Conservation (phyloP, 1,140 invertebrate genomes). For the Drosophila nigromelanica region DNA sequence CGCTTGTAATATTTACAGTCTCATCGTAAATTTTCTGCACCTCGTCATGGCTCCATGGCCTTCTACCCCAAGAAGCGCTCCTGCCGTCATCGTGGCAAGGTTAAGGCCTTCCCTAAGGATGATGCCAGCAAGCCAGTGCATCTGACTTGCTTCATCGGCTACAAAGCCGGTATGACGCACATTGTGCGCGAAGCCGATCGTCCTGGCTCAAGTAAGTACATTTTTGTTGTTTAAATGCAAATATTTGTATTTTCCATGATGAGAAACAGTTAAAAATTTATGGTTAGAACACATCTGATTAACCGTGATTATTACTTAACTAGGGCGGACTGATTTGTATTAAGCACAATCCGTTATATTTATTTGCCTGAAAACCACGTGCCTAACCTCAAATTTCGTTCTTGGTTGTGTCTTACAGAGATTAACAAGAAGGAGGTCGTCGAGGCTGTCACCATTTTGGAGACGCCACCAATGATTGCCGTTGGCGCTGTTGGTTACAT, state of each 20-base stretch:
- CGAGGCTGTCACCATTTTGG: constrained; percentile 98
- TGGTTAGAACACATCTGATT: constrained; percentile 83
- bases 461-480: constrained; percentile 98
- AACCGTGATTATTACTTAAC: constrained; percentile 78
- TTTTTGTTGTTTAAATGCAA: neutral
- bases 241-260: constrained; percentile 59
- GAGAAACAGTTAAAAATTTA: constrained; percentile 77
- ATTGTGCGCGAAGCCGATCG: constrained; percentile 99
- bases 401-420: constrained; percentile 86
- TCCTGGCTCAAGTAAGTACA: constrained; percentile 97
- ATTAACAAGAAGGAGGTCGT: constrained; percentile 99
- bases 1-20: constrained; percentile 89
- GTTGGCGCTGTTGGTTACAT: constrained; percentile 99
- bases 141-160: constrained; percentile 98
- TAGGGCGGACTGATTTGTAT: constrained; percentile 83
- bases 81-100: constrained; percentile 97
- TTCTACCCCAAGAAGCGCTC: constrained; percentile 99
- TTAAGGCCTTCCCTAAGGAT: constrained; percentile 99
- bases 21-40: constrained; percentile 99
- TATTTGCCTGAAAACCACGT: constrained; percentile 4
- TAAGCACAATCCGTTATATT: neutral
- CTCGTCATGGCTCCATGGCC: constrained; percentile 99
- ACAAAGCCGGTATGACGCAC: constrained; percentile 99
- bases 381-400: constrained; percentile 30
- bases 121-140: constrained; percentile 98